Evolutionary conservation across 64 coral and sea anemone species (phyloP), one percentile per base, ranked within the genome.

Genomic region (Stichodactyla mertensii): DNA sequence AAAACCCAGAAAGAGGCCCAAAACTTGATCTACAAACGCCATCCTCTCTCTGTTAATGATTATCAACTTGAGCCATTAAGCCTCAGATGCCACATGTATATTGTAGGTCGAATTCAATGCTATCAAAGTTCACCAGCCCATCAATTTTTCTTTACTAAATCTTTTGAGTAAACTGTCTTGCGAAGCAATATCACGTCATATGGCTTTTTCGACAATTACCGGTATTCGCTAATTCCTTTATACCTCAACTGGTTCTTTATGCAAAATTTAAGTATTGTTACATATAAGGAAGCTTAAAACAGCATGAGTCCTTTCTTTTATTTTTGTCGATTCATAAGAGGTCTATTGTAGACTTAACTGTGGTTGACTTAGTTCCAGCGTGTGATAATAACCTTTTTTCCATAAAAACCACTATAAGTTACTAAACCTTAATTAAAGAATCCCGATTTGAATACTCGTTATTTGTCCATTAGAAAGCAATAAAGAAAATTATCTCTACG

Each of bases 221-320:
- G 24, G 69, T 31, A 13, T 74, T 74, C 69, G 26, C 69, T 74
- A 74, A 74, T 74, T 74, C 69, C 23, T 74, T 7, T 66, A 74
- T 74, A 74, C 69, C 69, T 2, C 69, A 74, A 74, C 69, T 26
- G 69, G 69, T 74, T 10, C 7, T 26, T 11, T 74, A 74, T 74
- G 69, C 69, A 74, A 74, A 74, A 74, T 74, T 74, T 1, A 74
- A 74, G 2, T 74, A 12, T 74, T n/a, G 69, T 74, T 74, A 74
- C 69, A 4, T 31, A 74, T 74, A 74, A 27, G 69, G 69, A 11
- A 74, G 24, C 64, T 74, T 36, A 74, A 19, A 74, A n/a, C 69
- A 27, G 69, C 69, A 31, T 58, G 56, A 23, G 69, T 74, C 4
- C 4, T 74, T n/a, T 66, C 13, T 69, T 5, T 20, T 69, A 69